Evolutionary conservation across 2,888 invertebrate species (phyloP), one percentile per base, ranked within the genome.

Genomic region (Caenorhabditis macrosperma): DNA sequence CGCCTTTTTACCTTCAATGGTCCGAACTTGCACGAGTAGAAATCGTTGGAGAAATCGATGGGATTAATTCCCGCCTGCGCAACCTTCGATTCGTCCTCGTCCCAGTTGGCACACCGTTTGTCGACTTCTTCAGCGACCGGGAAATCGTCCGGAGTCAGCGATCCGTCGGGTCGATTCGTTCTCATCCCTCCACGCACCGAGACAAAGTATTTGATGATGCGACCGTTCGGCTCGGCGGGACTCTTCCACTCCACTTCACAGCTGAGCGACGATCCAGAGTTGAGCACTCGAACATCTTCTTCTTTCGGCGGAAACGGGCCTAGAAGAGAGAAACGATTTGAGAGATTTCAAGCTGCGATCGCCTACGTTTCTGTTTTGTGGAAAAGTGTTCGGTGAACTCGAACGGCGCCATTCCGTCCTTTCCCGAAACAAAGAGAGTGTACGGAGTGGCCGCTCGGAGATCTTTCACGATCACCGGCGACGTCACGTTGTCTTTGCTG

Each of bases 181-280:
- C 89, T 83, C 17, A 89, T 61, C 17, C 78, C 60, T 20, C 89
- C 89, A 15, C 82, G 74, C 2, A 89, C 84, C 15, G 86, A 85
- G 28, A 87, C 88, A 78, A 83, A 88, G 63, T 89, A 89, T 50
- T 84, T 82, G 12, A 64, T 83, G 28, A 90, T 88, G 15, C 87
- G 79, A 26, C 89, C 90, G 60, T 87, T 85, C 26, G 88, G 74
- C 35, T 74, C 78, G 2, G 80, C 76, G 2, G 90, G 88, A 10
- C 85, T 79, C 17, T 82, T 82, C 90, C 90, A 90, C 72, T 90
- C 89, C 17, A 90, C 86, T 71, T 90, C 89, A 60, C 90, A 90
- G 52, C 83, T 78, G 41, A 86, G 59, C 15, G 81, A 78, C 10
- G 77, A 66, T 5, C 85, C 85, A 9, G 78, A 80, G 48, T 82